Evolutionary conservation across 1,140 invertebrate species (phyloP).

Genomic region (Drosophila leontia): DNA sequence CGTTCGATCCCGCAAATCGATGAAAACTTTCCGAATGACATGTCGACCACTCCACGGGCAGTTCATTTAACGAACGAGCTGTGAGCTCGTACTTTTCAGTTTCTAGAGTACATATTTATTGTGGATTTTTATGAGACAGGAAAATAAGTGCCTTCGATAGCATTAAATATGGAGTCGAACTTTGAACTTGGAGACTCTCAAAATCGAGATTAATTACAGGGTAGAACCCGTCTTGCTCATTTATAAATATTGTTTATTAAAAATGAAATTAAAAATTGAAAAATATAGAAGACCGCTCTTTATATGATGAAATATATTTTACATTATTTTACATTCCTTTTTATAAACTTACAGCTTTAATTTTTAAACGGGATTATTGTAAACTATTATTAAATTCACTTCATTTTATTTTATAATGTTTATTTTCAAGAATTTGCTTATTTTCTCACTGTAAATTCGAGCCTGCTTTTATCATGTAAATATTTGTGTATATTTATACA

Average conservation of each 20-base stretch:
- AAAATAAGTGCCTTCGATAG: neutral
- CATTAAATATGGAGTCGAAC: neutral
- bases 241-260: too few species aligned
- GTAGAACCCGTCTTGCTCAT: too few species aligned
- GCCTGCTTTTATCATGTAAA: neutral
- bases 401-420: neutral
- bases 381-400: too few species aligned
- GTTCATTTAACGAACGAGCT: conserved; percentile 29
- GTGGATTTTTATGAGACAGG: conserved; percentile 3
- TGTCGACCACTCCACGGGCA: conserved; percentile 18
- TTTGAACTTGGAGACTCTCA: neutral
- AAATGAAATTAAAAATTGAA: too few species aligned
- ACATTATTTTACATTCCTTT: too few species aligned
- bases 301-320: too few species aligned
- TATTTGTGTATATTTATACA: neutral
- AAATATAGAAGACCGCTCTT: too few species aligned
- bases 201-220: neutral
- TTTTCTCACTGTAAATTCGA: neutral
- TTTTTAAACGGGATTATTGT: too few species aligned
- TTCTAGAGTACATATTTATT: conserved; percentile 3
- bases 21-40: conserved; percentile 25
- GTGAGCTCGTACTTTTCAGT: neutral
- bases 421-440: neutral
- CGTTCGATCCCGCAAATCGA: conserved; percentile 22
- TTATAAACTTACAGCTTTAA: neutral